A percentile compares a stretch with the other conserved stretches of the same genome.
Conservation (phyloP, 2,888 invertebrate species). For the Lycaena phlaeas region DNA sequence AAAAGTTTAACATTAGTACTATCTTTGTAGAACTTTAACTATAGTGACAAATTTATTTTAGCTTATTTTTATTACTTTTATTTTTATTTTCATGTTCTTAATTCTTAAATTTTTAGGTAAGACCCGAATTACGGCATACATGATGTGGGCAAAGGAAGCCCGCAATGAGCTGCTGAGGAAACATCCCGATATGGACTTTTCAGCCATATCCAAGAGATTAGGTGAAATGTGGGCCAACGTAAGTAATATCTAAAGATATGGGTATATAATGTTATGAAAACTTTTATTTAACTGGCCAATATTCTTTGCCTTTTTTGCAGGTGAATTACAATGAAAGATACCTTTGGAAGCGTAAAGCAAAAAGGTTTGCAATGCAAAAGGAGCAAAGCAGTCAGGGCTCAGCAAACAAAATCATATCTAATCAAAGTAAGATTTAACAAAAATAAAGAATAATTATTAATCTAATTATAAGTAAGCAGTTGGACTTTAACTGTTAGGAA, state of each 20-base stretch:
- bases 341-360: slow-evolving; percentile 87
- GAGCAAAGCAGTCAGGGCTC: slow-evolving; percentile 39
- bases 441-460: no score
- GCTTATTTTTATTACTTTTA: no score
- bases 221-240: slow-evolving; percentile 93
- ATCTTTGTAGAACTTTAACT: no score
- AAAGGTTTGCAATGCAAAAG: slow-evolving; percentile 71
- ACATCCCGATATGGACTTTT: slow-evolving; percentile 86
- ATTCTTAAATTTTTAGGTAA: no score
- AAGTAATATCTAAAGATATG: slow-evolving; percentile 28
- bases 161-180: slow-evolving; percentile 81
- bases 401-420: slow-evolving; percentile 51
- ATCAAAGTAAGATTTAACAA: slow-evolving; percentile 41
- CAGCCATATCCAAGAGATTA: slow-evolving; percentile 85
- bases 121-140: slow-evolving; percentile 89
- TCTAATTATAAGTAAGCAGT: no score
- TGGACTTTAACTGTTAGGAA: no score
- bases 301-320: slow-evolving; percentile 30
- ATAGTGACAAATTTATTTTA: no score
- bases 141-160: slow-evolving; percentile 91
- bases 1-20: no score
- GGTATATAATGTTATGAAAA: no score
- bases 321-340: slow-evolving; percentile 76
- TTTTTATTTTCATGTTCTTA: no score
- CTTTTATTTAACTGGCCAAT: neutral